Base-by-base conservation (phyloP, 1,140 invertebrate genomes). In the Nautilus pompilius region DNA sequence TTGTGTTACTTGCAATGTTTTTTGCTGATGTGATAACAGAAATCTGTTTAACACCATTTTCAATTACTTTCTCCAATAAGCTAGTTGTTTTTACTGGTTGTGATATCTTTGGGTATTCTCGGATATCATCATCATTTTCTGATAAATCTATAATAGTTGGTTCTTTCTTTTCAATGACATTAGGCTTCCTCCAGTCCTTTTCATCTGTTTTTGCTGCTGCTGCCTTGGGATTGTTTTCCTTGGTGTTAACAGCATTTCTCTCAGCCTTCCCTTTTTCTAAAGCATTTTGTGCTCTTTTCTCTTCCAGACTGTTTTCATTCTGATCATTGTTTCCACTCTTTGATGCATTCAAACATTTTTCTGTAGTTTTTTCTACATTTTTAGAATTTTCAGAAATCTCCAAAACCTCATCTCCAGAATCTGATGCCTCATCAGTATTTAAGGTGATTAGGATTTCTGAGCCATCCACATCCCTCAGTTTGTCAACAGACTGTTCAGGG, bases 121-220 rank as follows among this genome's bases (percentile, higher is more conserved):
- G n/a, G n/a, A n/a, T n/a, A n/a, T n/a, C n/a, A n/a, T n/a, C n/a
- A 74, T 69, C 66, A 71, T 72, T 46, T 77, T 75, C 61, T 61
- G 56, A 49, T 75, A 73, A 28, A 75, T 67, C 28, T 70, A 67
- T 17, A 73, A 65, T 36, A 55, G 57, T 58, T 64, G 60, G 24
- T 62, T 54, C 45, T 70, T 64, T 29, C 33, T 46, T 28, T 61
- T 63, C 22, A n/a, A n/a, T n/a, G n/a, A n/a, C n/a, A n/a, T n/a
- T n/a, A n/a, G n/a, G n/a, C n/a, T n/a, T n/a, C n/a, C n/a, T n/a
- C n/a, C n/a, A n/a, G n/a, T n/a, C n/a, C n/a, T n/a, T n/a, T n/a
- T n/a, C n/a, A n/a, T n/a, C n/a, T n/a, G n/a, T n/a, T n/a, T n/a
- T n/a, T n/a, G n/a, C n/a, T n/a, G n/a, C n/a, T n/a, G n/a, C n/a